Conservation (phyloP, 2,113 vertebrate species). For the Otus sunia region DNA sequence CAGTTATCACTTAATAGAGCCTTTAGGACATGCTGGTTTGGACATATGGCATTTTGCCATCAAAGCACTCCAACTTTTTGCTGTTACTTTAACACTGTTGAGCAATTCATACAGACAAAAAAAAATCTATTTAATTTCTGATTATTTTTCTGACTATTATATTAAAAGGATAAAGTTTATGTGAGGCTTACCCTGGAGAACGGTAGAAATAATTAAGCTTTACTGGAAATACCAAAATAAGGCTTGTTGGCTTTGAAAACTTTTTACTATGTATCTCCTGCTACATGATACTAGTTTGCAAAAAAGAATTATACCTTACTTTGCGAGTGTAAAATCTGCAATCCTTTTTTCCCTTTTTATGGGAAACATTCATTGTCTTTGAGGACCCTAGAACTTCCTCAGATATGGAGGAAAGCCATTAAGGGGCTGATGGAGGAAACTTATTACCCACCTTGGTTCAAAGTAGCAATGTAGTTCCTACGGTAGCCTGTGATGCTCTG, state of each 20-base stretch:
- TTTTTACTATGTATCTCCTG: background rate
- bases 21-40: background rate
- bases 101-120: background rate
- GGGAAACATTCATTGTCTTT: background rate
- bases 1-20: background rate
- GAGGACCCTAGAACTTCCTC: background rate
- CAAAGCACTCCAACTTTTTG: conserved; percentile 50
- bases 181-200: background rate
- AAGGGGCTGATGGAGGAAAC: background rate
- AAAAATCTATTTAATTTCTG: conserved; percentile 57
- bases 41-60: conserved; percentile 46
- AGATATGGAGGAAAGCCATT: too few relatives aligned
- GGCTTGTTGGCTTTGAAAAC: background rate
- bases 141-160: background rate
- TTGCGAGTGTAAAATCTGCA: background rate
- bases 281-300: background rate
- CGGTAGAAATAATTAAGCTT: background rate
- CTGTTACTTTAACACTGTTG: conserved; percentile 1
- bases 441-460: background rate
- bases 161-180: background rate
- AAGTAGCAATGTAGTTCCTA: background rate
- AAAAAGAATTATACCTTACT: background rate
- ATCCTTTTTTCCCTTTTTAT: background rate
- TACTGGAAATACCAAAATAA: background rate
- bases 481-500: background rate